These are phyloP conservation scores for Antennarius striatus DNA, from an alignment of 2,113 vertebrate species.

Conservation along the genomic window DNA sequence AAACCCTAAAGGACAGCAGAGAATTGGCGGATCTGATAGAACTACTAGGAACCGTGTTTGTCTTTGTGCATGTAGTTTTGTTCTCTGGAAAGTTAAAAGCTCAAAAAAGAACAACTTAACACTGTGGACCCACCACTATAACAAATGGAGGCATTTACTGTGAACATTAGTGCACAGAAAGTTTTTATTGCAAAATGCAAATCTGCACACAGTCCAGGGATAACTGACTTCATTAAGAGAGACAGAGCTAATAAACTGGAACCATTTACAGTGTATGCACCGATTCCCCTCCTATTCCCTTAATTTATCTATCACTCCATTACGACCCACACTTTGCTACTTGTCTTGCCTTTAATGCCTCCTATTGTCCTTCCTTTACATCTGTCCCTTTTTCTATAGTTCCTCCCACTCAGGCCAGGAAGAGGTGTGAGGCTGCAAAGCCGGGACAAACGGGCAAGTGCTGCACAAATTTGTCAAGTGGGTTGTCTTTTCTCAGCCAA, in stretches of 20 bases:
- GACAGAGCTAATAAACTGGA: conserved; percentile 5
- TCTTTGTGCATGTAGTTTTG: background rate
- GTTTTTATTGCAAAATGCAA: conserved; percentile 4
- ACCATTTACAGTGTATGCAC: background rate
- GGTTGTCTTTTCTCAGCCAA: conserved; percentile 20
- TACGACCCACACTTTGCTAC: background rate
- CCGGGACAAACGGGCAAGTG: conserved; percentile 4
- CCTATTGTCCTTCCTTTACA: background rate
- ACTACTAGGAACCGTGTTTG: background rate
- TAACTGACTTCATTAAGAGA: conserved; percentile 7
- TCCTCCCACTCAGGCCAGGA: background rate
- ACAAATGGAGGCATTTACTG: conserved; percentile 11
- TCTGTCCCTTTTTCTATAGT: background rate
- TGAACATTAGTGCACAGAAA: background rate
- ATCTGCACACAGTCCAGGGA: conserved; percentile 1
- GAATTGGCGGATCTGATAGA: no score
- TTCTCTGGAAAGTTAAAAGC: background rate
- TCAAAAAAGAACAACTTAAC: background rate
- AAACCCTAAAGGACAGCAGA: no score
- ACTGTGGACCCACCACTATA: conserved; percentile 1
- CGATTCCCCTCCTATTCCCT: background rate
- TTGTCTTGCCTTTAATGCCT: background rate
- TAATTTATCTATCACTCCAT: background rate
- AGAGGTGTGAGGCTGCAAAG: background rate
- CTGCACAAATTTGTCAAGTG: conserved; percentile 13